Evolutionary conservation across 2,888 invertebrate species (phyloP).

Genomic region (Phortica okadai): DNA sequence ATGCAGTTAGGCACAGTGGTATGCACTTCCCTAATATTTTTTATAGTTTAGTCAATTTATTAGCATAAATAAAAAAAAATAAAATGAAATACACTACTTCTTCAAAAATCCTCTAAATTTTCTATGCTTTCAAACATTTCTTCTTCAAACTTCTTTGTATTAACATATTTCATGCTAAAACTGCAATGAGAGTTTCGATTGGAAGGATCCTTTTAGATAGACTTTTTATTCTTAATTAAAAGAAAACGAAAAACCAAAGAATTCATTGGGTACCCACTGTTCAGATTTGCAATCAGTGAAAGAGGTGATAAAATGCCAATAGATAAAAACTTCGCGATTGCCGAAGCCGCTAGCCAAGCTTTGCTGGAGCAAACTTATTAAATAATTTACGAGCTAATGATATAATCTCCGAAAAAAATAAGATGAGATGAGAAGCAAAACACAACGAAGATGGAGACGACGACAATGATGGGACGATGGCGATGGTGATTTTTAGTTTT

Average conservation of each 20-base stretch:
- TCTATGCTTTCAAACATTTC: no score
- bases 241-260: no score
- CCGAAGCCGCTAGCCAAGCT: neutral
- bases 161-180: no score
- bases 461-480: neutral
- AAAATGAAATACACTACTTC: no score
- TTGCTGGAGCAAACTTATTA: neutral
- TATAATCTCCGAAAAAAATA: neutral
- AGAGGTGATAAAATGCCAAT: slow-evolving; percentile 55
- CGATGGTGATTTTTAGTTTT: neutral
- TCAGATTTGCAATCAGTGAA: slow-evolving; percentile 25
- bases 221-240: no score
- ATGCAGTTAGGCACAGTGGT: neutral
- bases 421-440: neutral
- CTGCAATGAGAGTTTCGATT: no score
- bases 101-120: no score
- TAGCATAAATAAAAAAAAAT: no score
- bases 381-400: neutral
- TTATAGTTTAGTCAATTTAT: slow-evolving; percentile 33
- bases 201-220: no score
- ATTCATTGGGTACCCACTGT: no score
- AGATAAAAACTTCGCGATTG: slow-evolving; percentile 26
- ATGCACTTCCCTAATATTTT: neutral
- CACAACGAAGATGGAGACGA: neutral
- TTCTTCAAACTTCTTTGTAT: no score